phyloP scores from a whole-genome alignment of 2,113 vertebrate genomes.

The Ardeotis arabs region DNA sequence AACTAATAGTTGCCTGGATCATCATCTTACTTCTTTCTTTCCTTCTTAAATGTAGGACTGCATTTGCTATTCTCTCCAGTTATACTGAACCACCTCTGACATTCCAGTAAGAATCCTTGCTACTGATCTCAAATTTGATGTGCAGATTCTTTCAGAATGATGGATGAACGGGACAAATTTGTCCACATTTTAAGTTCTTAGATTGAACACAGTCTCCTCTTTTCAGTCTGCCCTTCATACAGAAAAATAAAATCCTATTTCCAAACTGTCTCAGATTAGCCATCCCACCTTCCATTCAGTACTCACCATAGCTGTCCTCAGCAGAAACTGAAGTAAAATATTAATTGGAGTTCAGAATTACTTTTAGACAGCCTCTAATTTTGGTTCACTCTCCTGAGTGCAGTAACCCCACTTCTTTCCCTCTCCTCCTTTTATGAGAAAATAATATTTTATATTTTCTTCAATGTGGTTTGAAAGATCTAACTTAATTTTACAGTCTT shows the following conservation, averaged over 20 bases:
- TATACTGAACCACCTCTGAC: not conserved
- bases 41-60: not conserved
- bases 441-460: not conserved
- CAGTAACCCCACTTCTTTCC: not conserved
- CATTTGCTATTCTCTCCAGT: not conserved
- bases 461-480: not conserved
- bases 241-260: not conserved
- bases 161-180: not conserved
- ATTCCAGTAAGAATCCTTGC: not conserved
- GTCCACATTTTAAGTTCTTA: not conserved
- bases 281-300: not conserved
- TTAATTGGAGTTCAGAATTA: not conserved
- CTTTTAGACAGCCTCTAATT: not conserved
- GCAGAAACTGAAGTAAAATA: not conserved
- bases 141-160: not conserved
- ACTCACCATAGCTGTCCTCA: not conserved
- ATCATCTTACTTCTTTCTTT: not conserved
- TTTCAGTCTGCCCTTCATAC: not conserved
- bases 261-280: not conserved
- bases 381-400: not conserved
- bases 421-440: not conserved
- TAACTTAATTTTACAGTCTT: not conserved
- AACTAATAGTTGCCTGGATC: not conserved
- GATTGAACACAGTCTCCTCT: not conserved
- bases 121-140: not conserved